phyloP scores from a whole-genome alignment of 2,797 vertebrate genomes.

The Apodemus agrarius region DNA sequence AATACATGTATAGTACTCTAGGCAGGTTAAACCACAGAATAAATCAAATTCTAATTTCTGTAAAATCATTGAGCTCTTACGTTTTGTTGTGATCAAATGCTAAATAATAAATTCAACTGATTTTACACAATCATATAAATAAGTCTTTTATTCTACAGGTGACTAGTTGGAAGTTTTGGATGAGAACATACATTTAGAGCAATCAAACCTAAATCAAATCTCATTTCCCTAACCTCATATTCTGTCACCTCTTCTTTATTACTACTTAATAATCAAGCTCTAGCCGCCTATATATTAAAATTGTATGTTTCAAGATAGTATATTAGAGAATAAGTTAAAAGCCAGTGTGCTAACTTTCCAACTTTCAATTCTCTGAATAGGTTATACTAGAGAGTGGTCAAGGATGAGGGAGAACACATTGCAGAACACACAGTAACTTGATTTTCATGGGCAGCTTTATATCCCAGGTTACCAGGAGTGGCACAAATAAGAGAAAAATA shows the following conservation, averaged over 20 bases:
- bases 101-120: constrained; percentile 65
- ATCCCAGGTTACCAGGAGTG: not conserved
- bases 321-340: constrained; percentile 41
- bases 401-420: not conserved
- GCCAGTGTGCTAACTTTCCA: not conserved
- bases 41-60: constrained; percentile 71
- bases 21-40: constrained; percentile 52
- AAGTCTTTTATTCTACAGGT: constrained; percentile 60
- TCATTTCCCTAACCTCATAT: not conserved
- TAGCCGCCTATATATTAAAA: not conserved
- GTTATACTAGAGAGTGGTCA: not conserved
- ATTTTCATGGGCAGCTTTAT: constrained; percentile 37
- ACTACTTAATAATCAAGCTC: constrained; percentile 36
- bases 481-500: constrained; percentile 24
- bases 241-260: constrained; percentile 14
- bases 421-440: not conserved
- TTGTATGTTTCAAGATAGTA: constrained; percentile 37
- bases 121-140: constrained; percentile 47
- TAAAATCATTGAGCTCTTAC: constrained; percentile 57
- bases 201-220: constrained; percentile 58
- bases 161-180: constrained; percentile 6
- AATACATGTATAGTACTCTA: constrained; percentile 62
- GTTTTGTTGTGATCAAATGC: constrained; percentile 45
- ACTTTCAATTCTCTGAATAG: not conserved
- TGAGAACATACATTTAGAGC: constrained; percentile 44